Evolutionary conservation across 1,140 invertebrate genomes (phyloP), one percentile per base, ranked within the genome.

Genomic region (Lethocerus indicus): DNA sequence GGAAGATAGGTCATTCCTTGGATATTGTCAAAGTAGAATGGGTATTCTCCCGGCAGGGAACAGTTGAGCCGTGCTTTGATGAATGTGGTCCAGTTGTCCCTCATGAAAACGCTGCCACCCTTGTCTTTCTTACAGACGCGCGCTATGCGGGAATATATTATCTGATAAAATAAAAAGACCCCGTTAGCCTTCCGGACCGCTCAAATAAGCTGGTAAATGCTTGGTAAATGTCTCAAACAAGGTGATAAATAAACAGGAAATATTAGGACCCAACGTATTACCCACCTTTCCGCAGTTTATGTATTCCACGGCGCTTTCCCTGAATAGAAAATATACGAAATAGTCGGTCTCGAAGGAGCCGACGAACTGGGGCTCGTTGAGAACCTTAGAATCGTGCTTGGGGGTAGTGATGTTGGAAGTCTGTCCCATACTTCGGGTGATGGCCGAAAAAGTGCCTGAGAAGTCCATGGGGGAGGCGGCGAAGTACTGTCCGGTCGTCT

Each of bases 1-100:
- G 81, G 72, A 27, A 90, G 67, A 60, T 90, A 92, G 21, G 74
- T 72, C 47, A 83, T 75, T 49, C 82, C 81, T 64, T 93, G 89
- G 3, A 96, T 81, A 63, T 96, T 87, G 63, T 96, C 81, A 60
- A 89, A 96, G 64, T 94, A 89, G 67, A 94, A 96, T 1, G 91
- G 90, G 61, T 87, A 87, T 36, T 91, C 82, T 1, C 90, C 90
- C 0, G 87, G 85, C 9, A 92, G 59, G 0, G 89, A 89, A 60
- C 92, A 97, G 60, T 90, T 92, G 0, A 97, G 64, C 1, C 91
- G 71, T 1, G 91, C 87, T 68, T 95, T 96, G 6, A 87, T 69
- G 62, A 91, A 96, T 0, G 89, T 91, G 5, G 87, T 90, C 89
- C 91, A 96, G 45, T 81, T 87, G 51, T 91, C 79, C 55, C 79